These are phyloP conservation scores for Phoxinus phoxinus DNA, from an alignment of 2,113 vertebrate species.

Conservation along the genomic window DNA sequence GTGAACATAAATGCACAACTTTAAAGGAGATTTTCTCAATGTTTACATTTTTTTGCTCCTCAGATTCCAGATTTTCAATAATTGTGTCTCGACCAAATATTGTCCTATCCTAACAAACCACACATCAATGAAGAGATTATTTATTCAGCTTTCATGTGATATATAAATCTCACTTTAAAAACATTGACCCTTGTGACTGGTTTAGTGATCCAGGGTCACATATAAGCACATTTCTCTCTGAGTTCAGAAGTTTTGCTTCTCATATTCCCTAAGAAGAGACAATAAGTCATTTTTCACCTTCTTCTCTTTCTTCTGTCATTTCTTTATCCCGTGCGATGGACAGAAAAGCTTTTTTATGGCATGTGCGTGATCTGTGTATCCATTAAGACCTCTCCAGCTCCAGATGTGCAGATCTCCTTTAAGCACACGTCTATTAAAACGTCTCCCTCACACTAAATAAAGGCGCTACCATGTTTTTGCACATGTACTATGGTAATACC, in stretches of 20 bases:
- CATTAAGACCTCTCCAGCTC: not conserved
- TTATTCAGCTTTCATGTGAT: too few species aligned
- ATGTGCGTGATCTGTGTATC: slow-evolving; percentile 44
- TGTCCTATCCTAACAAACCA: too few species aligned
- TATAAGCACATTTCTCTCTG: not conserved
- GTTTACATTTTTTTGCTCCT: too few species aligned
- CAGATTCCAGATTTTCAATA: too few species aligned
- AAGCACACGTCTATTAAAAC: not conserved
- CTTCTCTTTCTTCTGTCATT: not conserved
- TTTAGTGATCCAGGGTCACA: too few species aligned
- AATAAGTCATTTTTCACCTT: not conserved
- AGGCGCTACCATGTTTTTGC: not conserved
- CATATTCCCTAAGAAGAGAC: not conserved
- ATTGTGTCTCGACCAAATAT: too few species aligned
- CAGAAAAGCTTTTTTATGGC: slow-evolving; percentile 44
- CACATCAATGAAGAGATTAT: too few species aligned
- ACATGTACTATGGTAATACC: not conserved
- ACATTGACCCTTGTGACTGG: too few species aligned
- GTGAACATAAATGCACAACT: too few species aligned
- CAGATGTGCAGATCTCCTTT: not conserved
- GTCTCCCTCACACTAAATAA: not conserved
- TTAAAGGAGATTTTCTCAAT: too few species aligned
- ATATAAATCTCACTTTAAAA: too few species aligned
- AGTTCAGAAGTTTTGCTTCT: not conserved
- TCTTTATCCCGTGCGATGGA: slow-evolving; percentile 26